Base-by-base conservation (phyloP, 2,113 vertebrate species). In the Ailurus styani region DNA sequence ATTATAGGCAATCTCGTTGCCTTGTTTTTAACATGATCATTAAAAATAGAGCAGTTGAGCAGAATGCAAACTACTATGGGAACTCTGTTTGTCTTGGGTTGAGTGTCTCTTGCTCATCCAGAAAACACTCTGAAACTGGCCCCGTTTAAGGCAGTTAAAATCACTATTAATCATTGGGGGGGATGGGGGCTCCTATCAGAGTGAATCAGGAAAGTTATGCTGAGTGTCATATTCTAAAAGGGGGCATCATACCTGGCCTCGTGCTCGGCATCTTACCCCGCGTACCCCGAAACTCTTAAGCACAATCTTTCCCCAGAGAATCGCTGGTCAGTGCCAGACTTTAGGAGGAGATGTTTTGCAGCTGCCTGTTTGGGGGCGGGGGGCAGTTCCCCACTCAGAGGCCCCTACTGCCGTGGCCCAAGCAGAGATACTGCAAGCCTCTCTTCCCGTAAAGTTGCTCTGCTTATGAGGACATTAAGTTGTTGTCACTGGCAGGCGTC, bases 281-380 rank as follows among this genome's bases (percentile, higher is more conserved):
- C n/a, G 55, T 47, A 37, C 25, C 85, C 92, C 21, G 14, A 87
- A 31, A 97, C 91, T 97, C 93, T 87, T 79, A 40, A 95, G 89
- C 5, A 20, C 10, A 17, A 2, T 20, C 21, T 60, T 96, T 57
- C 70, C n/a, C 54, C 13, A 52, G 66, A 75, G 55, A 60, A 60
- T 3, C 29, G 17, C 18, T 40, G 55, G 50, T 70, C 40, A 11
- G 4, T 40, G 62, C 88, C 95, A 93, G 60, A 55, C 20, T 62
- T 78, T 40, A 95, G 70, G 68, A 70, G 6, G 37, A 84, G 79
- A 90, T 20, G 34, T 23, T 52, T 87, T 45, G 14, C 95, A 88
- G 93, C 92, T 94, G 94, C 62, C 87, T 64, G 84, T 83, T 60
- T 29, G 34, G 34, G 4, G 25, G 18, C 34, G 34, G 25, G 40